Evolutionary conservation across 2,113 vertebrate species (phyloP).

Genomic region (Scatophagus argus): DNA sequence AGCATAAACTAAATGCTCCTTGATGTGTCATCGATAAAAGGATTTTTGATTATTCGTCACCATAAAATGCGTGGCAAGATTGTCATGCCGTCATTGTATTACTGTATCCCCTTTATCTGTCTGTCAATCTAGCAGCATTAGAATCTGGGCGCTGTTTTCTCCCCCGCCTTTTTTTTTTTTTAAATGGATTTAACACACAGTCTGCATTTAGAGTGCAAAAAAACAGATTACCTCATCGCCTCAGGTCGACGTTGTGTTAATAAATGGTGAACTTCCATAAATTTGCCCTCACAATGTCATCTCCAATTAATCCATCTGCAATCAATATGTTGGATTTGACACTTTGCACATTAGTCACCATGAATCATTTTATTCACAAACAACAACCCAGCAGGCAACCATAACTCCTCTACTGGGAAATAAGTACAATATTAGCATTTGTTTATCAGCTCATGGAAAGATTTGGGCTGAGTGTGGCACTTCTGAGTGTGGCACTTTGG

Average conservation of each 20-base stretch:
- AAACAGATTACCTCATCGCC: slow-evolving; percentile 76
- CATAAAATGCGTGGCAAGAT: slow-evolving; percentile 79
- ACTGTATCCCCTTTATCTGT: slow-evolving; percentile 80
- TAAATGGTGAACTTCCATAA: slow-evolving; percentile 74
- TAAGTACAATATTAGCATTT: not conserved
- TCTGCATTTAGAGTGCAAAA: slow-evolving; percentile 73
- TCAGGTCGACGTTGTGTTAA: slow-evolving; percentile 71
- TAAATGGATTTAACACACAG: slow-evolving; percentile 79
- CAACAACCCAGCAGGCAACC: slow-evolving; percentile 18
- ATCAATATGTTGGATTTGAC: slow-evolving; percentile 70
- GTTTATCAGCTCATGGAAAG: not conserved
- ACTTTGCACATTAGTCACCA: slow-evolving; percentile 50
- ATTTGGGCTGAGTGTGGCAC: too few species aligned
- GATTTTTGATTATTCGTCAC: slow-evolving; percentile 84
- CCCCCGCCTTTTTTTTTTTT: slow-evolving; percentile 55
- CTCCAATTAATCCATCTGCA: slow-evolving; percentile 71
- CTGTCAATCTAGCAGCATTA: slow-evolving; percentile 80
- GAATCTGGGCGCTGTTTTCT: slow-evolving; percentile 65
- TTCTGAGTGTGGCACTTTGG: not conserved
- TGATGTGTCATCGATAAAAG: slow-evolving; percentile 86
- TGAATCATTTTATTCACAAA: slow-evolving; percentile 46
- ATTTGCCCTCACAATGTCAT: slow-evolving; percentile 68
- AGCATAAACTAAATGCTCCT: slow-evolving; percentile 82
- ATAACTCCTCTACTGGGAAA: slow-evolving; percentile 14
- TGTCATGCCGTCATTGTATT: slow-evolving; percentile 81